A percentile compares a stretch with the other conserved stretches of the same genome.
Evolutionary conservation across 2,888 invertebrate genomes (phyloP).

Genomic region (Ectemnius lituratus): DNA sequence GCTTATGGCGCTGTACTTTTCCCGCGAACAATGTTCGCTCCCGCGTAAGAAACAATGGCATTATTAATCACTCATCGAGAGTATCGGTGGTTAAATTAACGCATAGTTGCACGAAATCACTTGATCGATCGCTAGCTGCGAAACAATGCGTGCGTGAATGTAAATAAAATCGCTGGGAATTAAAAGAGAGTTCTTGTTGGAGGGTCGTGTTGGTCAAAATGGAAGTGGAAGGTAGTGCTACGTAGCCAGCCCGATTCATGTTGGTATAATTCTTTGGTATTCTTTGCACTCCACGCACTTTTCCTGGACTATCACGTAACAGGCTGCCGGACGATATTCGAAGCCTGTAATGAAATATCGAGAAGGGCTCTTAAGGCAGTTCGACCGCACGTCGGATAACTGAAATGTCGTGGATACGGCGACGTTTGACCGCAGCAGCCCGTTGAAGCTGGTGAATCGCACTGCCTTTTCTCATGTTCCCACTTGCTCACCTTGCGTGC

Average conservation of each 20-base stretch:
- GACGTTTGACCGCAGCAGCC: slow-evolving; percentile 43
- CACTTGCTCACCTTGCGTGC: neutral
- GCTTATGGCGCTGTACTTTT: too few species aligned
- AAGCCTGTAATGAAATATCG: slow-evolving; percentile 56
- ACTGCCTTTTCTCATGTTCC: slow-evolving; percentile 24
- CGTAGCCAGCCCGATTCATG: too few species aligned
- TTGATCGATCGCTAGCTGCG: too few species aligned
- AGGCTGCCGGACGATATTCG: slow-evolving; percentile 40
- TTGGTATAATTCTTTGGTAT: slow-evolving; percentile 17
- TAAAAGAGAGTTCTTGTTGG: too few species aligned
- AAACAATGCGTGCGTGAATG: too few species aligned
- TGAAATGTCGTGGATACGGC: slow-evolving; percentile 42
- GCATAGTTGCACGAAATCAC: too few species aligned
- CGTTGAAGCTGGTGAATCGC: slow-evolving; percentile 40
- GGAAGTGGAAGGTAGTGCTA: too few species aligned
- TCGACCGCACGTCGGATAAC: slow-evolving; percentile 57
- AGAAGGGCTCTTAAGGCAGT: slow-evolving; percentile 51
- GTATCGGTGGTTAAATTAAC: too few species aligned
- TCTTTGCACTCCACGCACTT: slow-evolving; percentile 25
- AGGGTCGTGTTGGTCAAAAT: too few species aligned
- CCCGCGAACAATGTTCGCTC: too few species aligned
- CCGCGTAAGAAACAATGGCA: neutral
- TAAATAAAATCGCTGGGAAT: too few species aligned
- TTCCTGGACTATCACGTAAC: slow-evolving; percentile 53
- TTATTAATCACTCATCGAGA: neutral